Evolutionary conservation across 2,797 vertebrate species (phyloP).

Genomic region (Chelidonichthys spinosus): DNA sequence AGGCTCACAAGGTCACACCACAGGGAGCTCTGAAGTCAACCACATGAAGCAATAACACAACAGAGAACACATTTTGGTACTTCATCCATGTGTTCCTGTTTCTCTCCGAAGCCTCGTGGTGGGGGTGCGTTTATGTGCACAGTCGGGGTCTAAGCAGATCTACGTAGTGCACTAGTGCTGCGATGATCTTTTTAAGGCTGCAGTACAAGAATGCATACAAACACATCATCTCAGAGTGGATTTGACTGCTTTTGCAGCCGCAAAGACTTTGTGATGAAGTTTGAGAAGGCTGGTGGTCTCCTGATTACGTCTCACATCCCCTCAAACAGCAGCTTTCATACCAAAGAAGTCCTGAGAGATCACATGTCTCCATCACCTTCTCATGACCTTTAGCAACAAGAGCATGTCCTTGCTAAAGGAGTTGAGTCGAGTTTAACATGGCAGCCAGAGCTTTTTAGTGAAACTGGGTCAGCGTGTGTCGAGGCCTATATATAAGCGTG

Average conservation of each 20-base stretch:
- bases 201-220: neutral
- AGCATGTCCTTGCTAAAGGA: neutral
- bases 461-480: conserved; percentile 51
- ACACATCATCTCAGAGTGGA: neutral
- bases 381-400: conserved; percentile 18
- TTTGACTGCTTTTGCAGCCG: neutral
- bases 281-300: neutral
- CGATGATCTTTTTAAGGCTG: conserved; percentile 3
- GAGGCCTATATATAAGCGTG: conserved; percentile 31
- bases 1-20: conserved; percentile 25
- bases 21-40: conserved; percentile 43
- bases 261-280: neutral
- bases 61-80: conserved; percentile 32
- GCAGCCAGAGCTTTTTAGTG: conserved; percentile 14
- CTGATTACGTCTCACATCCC: neutral
- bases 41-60: conserved; percentile 48
- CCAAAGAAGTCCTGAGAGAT: conserved; percentile 4
- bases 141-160: neutral
- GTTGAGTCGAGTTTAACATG: conserved; percentile 9
- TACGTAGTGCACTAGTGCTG: neutral
- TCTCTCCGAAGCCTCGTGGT: conserved; percentile 15
- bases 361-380: conserved; percentile 15
- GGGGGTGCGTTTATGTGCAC: conserved; percentile 7
- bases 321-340: conserved; percentile 19
- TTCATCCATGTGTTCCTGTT: conserved; percentile 23